A percentile compares a stretch with the other conserved stretches of the same genome.
These are phyloP conservation scores for Tenthredo mesomela DNA, from an alignment of 2,888 invertebrate species.

Conservation along the genomic window DNA sequence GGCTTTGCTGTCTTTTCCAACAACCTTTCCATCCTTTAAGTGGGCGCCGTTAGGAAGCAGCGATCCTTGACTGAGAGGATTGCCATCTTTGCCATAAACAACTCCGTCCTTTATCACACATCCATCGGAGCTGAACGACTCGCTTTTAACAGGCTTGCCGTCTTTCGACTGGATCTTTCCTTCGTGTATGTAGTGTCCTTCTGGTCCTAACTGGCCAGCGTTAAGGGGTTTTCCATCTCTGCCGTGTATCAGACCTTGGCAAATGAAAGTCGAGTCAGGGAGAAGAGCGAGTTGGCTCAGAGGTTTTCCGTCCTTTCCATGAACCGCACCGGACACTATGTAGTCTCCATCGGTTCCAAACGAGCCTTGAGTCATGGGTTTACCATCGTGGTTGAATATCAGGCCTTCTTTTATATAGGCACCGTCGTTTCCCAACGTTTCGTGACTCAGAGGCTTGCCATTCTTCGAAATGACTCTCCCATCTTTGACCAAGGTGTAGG, in stretches of 20 bases:
- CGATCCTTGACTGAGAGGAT: constrained; percentile 72
- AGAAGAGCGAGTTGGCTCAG: constrained; percentile 68
- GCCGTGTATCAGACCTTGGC: constrained; percentile 72
- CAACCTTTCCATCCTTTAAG: constrained; percentile 72
- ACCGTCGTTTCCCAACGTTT: constrained; percentile 69
- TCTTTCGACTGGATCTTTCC: constrained; percentile 73
- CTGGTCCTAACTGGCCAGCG: constrained; percentile 70
- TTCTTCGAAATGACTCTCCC: constrained; percentile 71
- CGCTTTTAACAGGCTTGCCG: constrained; percentile 72
- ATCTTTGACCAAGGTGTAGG: constrained; percentile 69
- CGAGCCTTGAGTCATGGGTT: constrained; percentile 72
- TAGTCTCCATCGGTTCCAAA: constrained; percentile 71
- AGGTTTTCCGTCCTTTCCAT: constrained; percentile 71
- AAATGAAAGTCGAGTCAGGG: constrained; percentile 71
- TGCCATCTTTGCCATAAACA: constrained; percentile 71
- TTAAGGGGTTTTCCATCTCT: constrained; percentile 69
- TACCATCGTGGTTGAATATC: constrained; percentile 68
- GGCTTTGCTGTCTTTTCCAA: constrained; percentile 72
- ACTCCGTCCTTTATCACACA: constrained; percentile 72
- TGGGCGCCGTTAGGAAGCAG: constrained; percentile 72
- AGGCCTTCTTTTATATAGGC: constrained; percentile 73
- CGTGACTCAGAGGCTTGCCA: constrained; percentile 70
- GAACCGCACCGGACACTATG: constrained; percentile 73
- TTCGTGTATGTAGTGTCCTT: constrained; percentile 69
- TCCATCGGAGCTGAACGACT: constrained; percentile 73